Base-by-base conservation (phyloP, 2,888 invertebrate species). In the Polymixis flavicincta region DNA sequence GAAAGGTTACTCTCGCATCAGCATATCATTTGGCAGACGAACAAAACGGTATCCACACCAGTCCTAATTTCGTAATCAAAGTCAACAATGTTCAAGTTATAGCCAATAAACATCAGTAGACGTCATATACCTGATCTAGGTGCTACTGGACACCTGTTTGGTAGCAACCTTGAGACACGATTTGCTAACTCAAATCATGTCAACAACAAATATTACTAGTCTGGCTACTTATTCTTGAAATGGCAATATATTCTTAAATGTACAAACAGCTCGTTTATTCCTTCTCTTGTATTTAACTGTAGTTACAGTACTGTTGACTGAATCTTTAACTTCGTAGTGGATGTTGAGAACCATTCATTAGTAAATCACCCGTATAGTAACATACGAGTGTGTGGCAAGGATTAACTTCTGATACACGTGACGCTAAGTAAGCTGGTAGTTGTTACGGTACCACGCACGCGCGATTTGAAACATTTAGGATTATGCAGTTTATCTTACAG, bases 131-230 rank as follows among this genome's bases (percentile, higher is more conserved):
- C 48, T 54, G 45, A 74, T 81, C 37, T 59, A 54, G 5, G 14
- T 52, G 64, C 48, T n/a, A 76, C n/a, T 64, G 32, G 54, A 59
- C 83, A 77, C 77, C 37, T 80, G 61, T 77, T 80, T 32, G 4
- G 45, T 63, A 19, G 1, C n/a, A 55, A 68, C 83, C 78, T 83
- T 80, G 59, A 60, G 64, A 50, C 50, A 37, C 32, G 22, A 71
- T 78, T 52, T 54, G 71, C 52, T 83, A 71, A 22, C 45, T 37
- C 71, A n/a, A n/a, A n/a, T n/a, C n/a, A n/a, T n/a, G n/a, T n/a
- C n/a, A n/a, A n/a, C n/a, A 67, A 82, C 66, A 42, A 78, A 25
- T 82, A 59, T 61, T 28, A 37, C 45, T 48, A 50, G 57, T 54
- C 61, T 63, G 48, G 57, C 42, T 22, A 22, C 48, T 65, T 50